Evolutionary conservation across 2,797 vertebrate species (phyloP).

Genomic region (Sebastes reedi): DNA sequence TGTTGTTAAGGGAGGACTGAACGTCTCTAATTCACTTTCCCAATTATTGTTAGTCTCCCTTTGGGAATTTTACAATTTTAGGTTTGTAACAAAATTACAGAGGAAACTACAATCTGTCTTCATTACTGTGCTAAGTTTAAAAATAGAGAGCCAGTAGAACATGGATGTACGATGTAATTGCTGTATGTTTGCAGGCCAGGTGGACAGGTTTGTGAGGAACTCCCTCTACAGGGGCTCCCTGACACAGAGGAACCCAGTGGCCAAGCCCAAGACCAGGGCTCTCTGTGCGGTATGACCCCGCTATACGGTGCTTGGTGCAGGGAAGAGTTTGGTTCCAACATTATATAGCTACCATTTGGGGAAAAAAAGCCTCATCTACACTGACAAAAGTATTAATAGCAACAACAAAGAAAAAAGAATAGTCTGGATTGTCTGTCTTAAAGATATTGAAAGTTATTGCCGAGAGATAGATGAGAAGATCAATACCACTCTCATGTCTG

Average conservation of each 20-base stretch:
- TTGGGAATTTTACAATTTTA: background rate
- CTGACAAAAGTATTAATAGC: background rate
- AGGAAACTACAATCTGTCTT: background rate
- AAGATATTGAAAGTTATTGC: background rate
- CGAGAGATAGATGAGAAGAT: background rate
- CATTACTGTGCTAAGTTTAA: background rate
- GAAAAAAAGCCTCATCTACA: background rate
- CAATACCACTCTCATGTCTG: no score
- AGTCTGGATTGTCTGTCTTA: background rate
- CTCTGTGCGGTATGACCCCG: slow-evolving; percentile 77
- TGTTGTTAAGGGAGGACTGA: background rate
- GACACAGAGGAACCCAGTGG: slow-evolving; percentile 87
- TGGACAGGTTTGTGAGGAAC: slow-evolving; percentile 80
- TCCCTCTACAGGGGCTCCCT: slow-evolving; percentile 85
- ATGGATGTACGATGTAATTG: slow-evolving; percentile 30
- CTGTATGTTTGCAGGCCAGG: slow-evolving; percentile 72
- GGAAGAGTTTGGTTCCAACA: slow-evolving; percentile 39
- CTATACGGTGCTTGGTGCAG: slow-evolving; percentile 11
- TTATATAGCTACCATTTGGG: background rate
- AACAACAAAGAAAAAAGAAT: background rate
- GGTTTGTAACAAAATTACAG: background rate
- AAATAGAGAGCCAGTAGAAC: background rate
- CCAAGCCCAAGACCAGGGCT: slow-evolving; percentile 53
- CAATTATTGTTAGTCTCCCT: background rate
- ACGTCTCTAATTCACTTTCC: background rate